Percentiles rank a stretch among this genome's conserved stretches.
These are phyloP conservation scores for Nemotelus nigrinus DNA, from an alignment of 2,888 invertebrate genomes.

Conservation along the genomic window DNA sequence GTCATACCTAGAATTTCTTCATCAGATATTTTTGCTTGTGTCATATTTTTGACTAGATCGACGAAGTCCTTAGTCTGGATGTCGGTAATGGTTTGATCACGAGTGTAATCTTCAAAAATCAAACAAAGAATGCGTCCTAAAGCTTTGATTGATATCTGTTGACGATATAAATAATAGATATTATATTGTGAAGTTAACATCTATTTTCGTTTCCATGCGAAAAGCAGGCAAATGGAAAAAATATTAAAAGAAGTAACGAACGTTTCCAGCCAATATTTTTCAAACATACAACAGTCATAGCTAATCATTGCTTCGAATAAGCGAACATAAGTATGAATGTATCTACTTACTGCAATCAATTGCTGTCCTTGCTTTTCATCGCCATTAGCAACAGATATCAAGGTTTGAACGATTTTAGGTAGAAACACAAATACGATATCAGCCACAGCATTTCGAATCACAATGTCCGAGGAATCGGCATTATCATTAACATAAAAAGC, in stretches of 20 bases:
- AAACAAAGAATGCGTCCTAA: conserved; percentile 59
- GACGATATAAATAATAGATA: not conserved
- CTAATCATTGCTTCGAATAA: too few species aligned
- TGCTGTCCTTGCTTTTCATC: conserved; percentile 70
- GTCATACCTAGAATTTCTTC: conserved; percentile 55
- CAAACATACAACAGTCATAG: too few species aligned
- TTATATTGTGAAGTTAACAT: not conserved
- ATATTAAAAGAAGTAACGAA: not conserved
- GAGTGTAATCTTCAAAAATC: conserved; percentile 61
- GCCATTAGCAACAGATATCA: conserved; percentile 66
- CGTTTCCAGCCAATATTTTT: too few species aligned
- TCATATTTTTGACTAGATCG: conserved; percentile 51
- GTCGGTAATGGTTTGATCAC: conserved; percentile 53
- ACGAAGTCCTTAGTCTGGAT: conserved; percentile 56
- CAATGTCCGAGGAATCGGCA: conserved; percentile 67
- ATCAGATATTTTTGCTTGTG: conserved; percentile 31
- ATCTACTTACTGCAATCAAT: conserved; percentile 67
- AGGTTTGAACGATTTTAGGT: conserved; percentile 69
- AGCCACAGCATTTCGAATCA: conserved; percentile 67
- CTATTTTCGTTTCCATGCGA: not conserved
- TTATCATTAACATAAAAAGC: conserved; percentile 71
- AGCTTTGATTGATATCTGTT: conserved; percentile 58
- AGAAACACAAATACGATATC: conserved; percentile 70
- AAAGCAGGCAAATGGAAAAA: not conserved
- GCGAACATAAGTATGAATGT: not conserved